Percentiles rank a stretch among this genome's conserved stretches.
phyloP scores from a whole-genome alignment of 1,140 invertebrate species.

The Neodiprion lecontei region DNA sequence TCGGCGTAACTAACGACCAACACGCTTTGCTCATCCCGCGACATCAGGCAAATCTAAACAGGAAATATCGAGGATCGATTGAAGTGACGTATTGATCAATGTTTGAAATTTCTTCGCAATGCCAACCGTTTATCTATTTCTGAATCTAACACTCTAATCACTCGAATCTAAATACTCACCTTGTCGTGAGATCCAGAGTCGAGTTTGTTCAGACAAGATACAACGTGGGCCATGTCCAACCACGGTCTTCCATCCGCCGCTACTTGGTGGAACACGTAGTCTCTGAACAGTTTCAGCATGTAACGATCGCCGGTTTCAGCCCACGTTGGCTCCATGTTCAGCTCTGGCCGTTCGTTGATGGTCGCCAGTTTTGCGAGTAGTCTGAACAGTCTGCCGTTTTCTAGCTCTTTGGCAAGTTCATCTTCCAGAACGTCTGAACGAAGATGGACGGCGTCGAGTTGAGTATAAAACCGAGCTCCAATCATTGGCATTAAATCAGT shows the following conservation, averaged over 20 bases:
- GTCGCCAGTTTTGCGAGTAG: conserved; percentile 89
- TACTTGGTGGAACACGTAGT: conserved; percentile 96
- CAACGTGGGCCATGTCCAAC: conserved; percentile 95
- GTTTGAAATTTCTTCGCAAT: conserved; percentile 7
- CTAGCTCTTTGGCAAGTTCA: conserved; percentile 91
- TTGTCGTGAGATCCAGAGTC: conserved; percentile 88
- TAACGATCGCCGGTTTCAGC: conserved; percentile 97
- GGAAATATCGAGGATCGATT: conserved; percentile 16
- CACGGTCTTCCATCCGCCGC: conserved; percentile 92
- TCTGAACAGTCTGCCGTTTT: conserved; percentile 92
- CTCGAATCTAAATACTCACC: conserved; percentile 59
- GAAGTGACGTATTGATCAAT: no score
- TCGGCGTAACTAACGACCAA: conserved; percentile 94
- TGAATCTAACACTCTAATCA: conserved; percentile 29
- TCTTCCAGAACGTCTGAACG: conserved; percentile 89
- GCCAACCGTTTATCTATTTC: not conserved
- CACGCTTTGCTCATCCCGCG: conserved; percentile 94
- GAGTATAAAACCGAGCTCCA: conserved; percentile 94
- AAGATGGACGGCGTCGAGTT: conserved; percentile 88
- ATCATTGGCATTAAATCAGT: conserved; percentile 99
- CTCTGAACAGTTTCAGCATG: conserved; percentile 97
- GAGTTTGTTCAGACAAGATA: conserved; percentile 93
- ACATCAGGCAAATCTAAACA: conserved; percentile 90
- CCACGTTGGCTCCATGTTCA: conserved; percentile 93
- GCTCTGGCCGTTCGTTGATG: conserved; percentile 93